Evolutionary conservation across 2,888 invertebrate genomes (phyloP), one percentile per base, ranked within the genome.

Genomic region (Allygus modestus): DNA sequence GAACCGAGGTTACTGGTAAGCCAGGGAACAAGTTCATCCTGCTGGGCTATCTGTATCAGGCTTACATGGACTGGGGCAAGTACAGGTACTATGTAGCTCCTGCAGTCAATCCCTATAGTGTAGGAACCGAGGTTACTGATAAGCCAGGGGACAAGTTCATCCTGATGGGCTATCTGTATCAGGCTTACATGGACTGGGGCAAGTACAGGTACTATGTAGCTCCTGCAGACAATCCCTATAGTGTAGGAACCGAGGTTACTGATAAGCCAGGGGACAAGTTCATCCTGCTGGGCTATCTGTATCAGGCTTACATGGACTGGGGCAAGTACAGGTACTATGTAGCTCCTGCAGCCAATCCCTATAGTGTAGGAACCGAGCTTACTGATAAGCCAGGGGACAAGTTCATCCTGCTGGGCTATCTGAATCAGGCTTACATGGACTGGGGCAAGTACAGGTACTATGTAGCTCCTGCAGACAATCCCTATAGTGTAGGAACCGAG

Each of bases 11-110:
- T 9, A 37, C 37, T 7, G 37, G n/a, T n/a, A n/a, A 37, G 5
- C 92, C 96, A 17, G 96, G 65, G 15, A 97, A 98, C 91, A 96
- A 96, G 89, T 98, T 98, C 90, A 94, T 95, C 81, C 92, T 97
- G 0, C 92, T 97, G 1, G 97, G 98, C 0, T 97, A 97, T 89
- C 92, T 97, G 28, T 97, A 97, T 89, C 95, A 96, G 89, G 97
- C 97, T 1, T 96, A 97, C 89, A 96, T 97, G 94, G 97, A 97
- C 91, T 96, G 97, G 93, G 97, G 97, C 85, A 96, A 97, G 90
- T 97, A 96, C 91, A 94, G 96, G 95, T 94, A 89, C 90, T 73
- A 23, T 41, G 89, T 46, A 46, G 46, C 37, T 37, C 37, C 37
- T 7, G 4, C 37, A 37, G 4, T 7, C 5, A 4, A 7, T 37